Evolutionary conservation across 2,888 invertebrate species (phyloP).

Genomic region (Ophion obscuratus): DNA sequence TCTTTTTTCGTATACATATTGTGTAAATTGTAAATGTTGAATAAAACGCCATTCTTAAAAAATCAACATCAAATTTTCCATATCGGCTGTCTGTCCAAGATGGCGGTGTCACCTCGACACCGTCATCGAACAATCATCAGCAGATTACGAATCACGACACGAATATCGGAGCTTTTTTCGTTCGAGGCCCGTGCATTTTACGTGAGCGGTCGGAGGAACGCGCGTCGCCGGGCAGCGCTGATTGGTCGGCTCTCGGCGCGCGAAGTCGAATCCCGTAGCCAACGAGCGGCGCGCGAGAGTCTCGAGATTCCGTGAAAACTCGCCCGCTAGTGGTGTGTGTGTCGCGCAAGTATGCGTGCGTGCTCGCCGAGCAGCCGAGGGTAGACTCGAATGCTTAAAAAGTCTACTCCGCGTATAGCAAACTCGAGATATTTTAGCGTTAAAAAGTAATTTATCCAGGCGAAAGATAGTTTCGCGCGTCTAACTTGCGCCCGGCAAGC

Average conservation of each 20-base stretch:
- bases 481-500: background rate
- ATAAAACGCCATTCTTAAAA: no score
- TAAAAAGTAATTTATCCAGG: background rate
- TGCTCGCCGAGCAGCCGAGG: conserved; percentile 32
- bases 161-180: background rate
- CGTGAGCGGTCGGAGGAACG: background rate
- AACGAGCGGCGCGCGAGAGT: background rate
- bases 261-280: background rate
- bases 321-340: conserved; percentile 63
- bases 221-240: background rate
- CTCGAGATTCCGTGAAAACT: conserved; percentile 57
- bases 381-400: conserved; percentile 77
- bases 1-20: no score
- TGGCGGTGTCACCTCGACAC: no score
- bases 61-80: no score
- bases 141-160: no score
- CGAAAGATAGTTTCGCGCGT: background rate
- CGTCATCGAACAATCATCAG: no score
- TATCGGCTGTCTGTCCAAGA: no score
- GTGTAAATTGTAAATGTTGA: no score
- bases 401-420: conserved; percentile 27
- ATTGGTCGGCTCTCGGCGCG: background rate
- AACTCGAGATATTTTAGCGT: conserved; percentile 52
- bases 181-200: background rate
- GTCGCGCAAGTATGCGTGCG: background rate